phyloP scores from a whole-genome alignment of 2,113 vertebrate species.

The Ictalurus furcatus region DNA sequence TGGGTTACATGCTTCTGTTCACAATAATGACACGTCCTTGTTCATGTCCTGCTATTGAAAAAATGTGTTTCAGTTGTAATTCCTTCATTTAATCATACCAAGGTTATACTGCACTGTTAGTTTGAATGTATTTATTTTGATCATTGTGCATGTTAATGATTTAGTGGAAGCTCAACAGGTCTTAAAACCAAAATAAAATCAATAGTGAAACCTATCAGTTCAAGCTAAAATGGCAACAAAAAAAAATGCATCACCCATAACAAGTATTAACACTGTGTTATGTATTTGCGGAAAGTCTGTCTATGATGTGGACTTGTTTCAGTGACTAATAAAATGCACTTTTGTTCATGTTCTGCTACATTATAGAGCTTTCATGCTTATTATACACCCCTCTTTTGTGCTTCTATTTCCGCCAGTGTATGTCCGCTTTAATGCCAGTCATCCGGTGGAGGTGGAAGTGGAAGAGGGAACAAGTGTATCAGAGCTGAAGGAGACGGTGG shows the following conservation, averaged over 20 bases:
- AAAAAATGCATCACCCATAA: neutral
- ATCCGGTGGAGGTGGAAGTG: constrained; percentile 79
- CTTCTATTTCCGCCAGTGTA: constrained; percentile 73
- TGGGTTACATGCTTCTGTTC: neutral
- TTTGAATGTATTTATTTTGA: neutral
- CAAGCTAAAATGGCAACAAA: neutral
- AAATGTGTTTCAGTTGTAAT: neutral
- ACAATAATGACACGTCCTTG: neutral
- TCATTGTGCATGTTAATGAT: neutral
- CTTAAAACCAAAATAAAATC: neutral
- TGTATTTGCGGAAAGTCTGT: neutral
- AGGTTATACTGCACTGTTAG: neutral
- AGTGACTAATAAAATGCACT: neutral
- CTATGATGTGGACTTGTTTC: neutral
- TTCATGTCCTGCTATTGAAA: neutral
- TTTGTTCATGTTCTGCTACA: neutral
- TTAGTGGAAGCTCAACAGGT: neutral
- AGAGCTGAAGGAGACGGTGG: constrained; percentile 82
- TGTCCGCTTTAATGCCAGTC: constrained; percentile 83
- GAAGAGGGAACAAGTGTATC: constrained; percentile 71
- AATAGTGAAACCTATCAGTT: neutral
- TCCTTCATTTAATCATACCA: neutral
- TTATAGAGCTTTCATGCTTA: neutral
- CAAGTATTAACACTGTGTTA: neutral
- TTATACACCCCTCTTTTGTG: neutral